Percentiles rank a stretch among this genome's conserved stretches.
These are phyloP conservation scores for Tetraodon nigroviridis DNA, from an alignment of 2,113 vertebrate genomes.

Conservation along the genomic window DNA sequence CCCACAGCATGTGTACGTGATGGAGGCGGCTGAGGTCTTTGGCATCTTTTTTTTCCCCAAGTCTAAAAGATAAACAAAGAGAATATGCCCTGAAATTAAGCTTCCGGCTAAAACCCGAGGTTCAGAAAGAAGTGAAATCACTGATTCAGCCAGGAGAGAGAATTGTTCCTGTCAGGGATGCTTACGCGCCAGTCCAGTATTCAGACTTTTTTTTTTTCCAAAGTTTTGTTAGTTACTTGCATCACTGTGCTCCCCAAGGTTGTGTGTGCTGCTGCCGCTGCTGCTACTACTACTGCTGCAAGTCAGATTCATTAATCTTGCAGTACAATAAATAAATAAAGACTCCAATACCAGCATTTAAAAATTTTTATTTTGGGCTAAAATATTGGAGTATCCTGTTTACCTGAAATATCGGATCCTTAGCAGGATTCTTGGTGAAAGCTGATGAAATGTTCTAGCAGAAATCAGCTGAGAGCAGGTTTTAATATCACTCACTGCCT, in stretches of 20 bases:
- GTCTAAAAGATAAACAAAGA: neutral
- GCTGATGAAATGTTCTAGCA: too few species aligned
- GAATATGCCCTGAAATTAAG: neutral
- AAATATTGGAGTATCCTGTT: too few species aligned
- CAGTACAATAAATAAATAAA: constrained; percentile 2
- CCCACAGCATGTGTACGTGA: constrained; percentile 1
- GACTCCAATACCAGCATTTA: neutral
- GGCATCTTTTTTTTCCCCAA: constrained; percentile 5
- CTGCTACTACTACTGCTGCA: too few species aligned
- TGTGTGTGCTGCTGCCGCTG: constrained; percentile 10
- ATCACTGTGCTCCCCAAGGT: constrained; percentile 3
- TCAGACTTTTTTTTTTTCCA: constrained; percentile 13
- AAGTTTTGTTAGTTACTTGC: constrained; percentile 15
- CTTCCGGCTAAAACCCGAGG: constrained; percentile 8
- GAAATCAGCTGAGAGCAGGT: too few species aligned
- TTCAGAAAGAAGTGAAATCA: constrained; percentile 12
- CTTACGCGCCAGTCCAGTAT: constrained; percentile 14
- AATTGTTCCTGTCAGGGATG: constrained; percentile 1
- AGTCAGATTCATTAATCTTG: constrained; percentile 1
- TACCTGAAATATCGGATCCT: too few species aligned
- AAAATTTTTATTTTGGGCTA: too few species aligned
- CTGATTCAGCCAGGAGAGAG: neutral
- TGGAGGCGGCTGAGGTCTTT: too few species aligned
- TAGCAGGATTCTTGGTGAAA: too few species aligned
- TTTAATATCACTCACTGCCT: too few species aligned